Conservation (phyloP, 1,140 invertebrate species). For the Drosophila athabasca region DNA sequence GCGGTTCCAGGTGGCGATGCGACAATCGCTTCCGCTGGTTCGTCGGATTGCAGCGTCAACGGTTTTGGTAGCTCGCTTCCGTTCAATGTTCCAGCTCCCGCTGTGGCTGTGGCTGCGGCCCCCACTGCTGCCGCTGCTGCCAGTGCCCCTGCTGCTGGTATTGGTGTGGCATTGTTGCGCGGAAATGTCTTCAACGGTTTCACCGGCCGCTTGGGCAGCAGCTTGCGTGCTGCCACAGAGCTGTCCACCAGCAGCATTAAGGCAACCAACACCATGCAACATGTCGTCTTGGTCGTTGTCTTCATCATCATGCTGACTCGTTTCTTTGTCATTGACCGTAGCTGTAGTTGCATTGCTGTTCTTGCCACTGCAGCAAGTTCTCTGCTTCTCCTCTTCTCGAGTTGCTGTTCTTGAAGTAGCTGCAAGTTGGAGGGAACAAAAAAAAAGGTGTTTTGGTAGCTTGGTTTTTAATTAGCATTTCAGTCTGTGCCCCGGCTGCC, state of each 20-base stretch:
- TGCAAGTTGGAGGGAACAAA: slow-evolving; percentile 26
- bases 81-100: slow-evolving; percentile 79
- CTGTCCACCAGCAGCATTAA: slow-evolving; percentile 58
- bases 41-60: slow-evolving; percentile 88
- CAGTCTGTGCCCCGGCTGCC: slow-evolving; percentile 15
- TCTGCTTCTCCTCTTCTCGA: slow-evolving; percentile 1
- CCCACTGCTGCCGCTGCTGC: slow-evolving; percentile 53
- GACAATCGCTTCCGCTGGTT: slow-evolving; percentile 53
- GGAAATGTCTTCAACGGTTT: slow-evolving; percentile 82
- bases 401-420: slow-evolving; percentile 3
- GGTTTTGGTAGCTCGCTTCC: slow-evolving; percentile 91
- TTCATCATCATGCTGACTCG: slow-evolving; percentile 69
- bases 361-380: too few species aligned
- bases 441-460: slow-evolving; percentile 61
- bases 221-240: slow-evolving; percentile 67
- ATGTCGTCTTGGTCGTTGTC: slow-evolving; percentile 23
- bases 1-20: slow-evolving; percentile 46
- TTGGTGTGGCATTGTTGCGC: slow-evolving; percentile 69
- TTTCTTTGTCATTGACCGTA: slow-evolving; percentile 73
- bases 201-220: slow-evolving; percentile 69
- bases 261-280: slow-evolving; percentile 37
- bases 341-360: slow-evolving; percentile 50
- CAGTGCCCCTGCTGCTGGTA: slow-evolving; percentile 36
- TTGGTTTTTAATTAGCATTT: slow-evolving; percentile 77
- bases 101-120: slow-evolving; percentile 50